Evolutionary conservation across 1,140 invertebrate genomes (phyloP).

Genomic region (Scaptomyza hsui): DNA sequence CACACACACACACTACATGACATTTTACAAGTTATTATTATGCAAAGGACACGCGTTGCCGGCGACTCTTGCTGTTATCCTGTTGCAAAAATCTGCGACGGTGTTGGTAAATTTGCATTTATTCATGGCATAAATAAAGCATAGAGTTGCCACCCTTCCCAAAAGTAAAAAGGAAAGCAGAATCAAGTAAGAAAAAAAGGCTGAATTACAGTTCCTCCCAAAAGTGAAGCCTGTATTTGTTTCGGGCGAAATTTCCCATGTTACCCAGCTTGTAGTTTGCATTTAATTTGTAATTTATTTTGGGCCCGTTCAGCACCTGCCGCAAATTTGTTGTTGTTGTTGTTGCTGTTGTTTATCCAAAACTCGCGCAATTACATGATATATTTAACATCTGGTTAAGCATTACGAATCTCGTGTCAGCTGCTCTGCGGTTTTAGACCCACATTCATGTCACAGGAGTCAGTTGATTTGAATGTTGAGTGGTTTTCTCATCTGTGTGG

Average conservation of each 20-base stretch:
- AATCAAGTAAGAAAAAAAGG: constrained; percentile 23
- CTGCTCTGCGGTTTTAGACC: constrained; percentile 16
- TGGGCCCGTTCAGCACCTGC: constrained; percentile 38
- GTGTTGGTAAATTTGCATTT: constrained; percentile 77
- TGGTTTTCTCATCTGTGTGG: constrained; percentile 28
- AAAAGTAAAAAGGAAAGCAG: constrained; percentile 44
- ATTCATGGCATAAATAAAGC: constrained; percentile 80
- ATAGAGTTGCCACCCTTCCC: constrained; percentile 11
- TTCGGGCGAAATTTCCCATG: not conserved
- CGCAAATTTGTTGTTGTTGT: constrained; percentile 42
- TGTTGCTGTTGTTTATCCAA: constrained; percentile 43
- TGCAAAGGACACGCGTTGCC: constrained; percentile 73
- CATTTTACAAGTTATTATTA: constrained; percentile 80
- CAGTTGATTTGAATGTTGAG: constrained; percentile 29
- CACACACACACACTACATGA: constrained; percentile 61
- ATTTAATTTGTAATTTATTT: constrained; percentile 61
- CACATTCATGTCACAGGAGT: not conserved
- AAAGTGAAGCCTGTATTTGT: constrained; percentile 8
- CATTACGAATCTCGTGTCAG: constrained; percentile 7
- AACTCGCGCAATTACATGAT: constrained; percentile 52
- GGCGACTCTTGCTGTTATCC: constrained; percentile 58
- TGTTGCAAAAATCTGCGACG: constrained; percentile 75
- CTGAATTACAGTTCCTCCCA: not conserved
- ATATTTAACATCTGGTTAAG: constrained; percentile 60
- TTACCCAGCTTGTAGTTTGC: constrained; percentile 34